phyloP scores from a whole-genome alignment of 2,888 invertebrate species.

The Koerneria pararmatus region DNA sequence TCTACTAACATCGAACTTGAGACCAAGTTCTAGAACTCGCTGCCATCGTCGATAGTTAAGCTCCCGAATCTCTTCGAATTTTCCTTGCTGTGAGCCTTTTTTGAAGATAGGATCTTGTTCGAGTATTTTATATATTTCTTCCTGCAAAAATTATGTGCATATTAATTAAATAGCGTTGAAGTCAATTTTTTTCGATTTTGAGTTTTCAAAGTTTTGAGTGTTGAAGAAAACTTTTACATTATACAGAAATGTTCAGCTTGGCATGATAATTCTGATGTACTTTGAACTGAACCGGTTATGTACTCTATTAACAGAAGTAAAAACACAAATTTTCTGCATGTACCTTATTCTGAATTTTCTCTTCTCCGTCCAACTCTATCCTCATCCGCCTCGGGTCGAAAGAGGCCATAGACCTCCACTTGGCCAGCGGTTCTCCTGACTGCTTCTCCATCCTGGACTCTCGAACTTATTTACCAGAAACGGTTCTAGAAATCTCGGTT shows the following conservation, averaged over 20 bases:
- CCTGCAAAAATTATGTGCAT: slow-evolving; percentile 65
- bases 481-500: no score
- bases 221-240: not conserved
- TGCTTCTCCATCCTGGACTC: no score
- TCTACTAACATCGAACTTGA: slow-evolving; percentile 62
- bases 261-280: no score
- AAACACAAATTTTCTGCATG: no score
- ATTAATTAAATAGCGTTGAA: slow-evolving; percentile 7
- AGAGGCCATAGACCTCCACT: not conserved
- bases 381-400: slow-evolving; percentile 10
- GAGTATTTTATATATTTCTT: slow-evolving; percentile 75
- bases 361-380: slow-evolving; percentile 76
- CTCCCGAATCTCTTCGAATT: slow-evolving; percentile 66
- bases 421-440: no score
- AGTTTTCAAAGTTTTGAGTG: no score
- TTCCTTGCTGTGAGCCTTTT: slow-evolving; percentile 66
- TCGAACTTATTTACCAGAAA: no score
- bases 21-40: slow-evolving; percentile 69
- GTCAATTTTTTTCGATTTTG: not conserved
- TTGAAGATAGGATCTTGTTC: slow-evolving; percentile 74
- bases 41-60: slow-evolving; percentile 62
- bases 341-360: slow-evolving; percentile 76
- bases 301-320: no score
- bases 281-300: no score
- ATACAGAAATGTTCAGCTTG: not conserved